These are phyloP conservation scores for Sesia apiformis DNA, from an alignment of 2,888 invertebrate genomes.

Conservation along the genomic window DNA sequence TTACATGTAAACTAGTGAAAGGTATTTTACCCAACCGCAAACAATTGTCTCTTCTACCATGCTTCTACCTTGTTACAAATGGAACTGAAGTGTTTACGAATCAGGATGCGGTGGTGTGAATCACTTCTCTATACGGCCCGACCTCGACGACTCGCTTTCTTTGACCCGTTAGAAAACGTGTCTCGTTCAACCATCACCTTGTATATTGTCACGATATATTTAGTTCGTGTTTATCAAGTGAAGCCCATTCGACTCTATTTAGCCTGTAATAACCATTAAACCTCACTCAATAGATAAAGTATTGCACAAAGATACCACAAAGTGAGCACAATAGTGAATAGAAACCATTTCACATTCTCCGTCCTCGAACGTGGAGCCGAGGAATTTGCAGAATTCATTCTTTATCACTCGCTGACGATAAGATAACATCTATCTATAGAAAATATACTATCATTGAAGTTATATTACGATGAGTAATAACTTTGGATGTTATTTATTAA, in stretches of 20 bases:
- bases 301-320: neutral
- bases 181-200: conserved; percentile 12
- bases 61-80: conserved; percentile 14
- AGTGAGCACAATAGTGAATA: neutral
- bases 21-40: conserved; percentile 23
- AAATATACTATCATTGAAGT: too few relatives aligned
- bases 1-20: conserved; percentile 37
- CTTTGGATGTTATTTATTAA: too few relatives aligned
- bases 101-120: conserved; percentile 31
- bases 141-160: conserved; percentile 46
- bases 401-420: too few relatives aligned
- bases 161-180: conserved; percentile 53
- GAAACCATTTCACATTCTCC: too few relatives aligned
- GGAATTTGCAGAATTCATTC: too few relatives aligned
- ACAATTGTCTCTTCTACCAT: conserved; percentile 15
- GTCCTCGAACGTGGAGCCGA: too few relatives aligned
- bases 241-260: neutral
- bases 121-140: conserved; percentile 27
- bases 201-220: neutral
- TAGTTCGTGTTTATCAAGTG: neutral
- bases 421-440: too few relatives aligned
- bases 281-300: neutral
- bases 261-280: neutral
- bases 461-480: too few relatives aligned
- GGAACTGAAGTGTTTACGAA: conserved; percentile 1